Percentiles rank a stretch among this genome's conserved stretches.
These are phyloP conservation scores for Cliona cf. orientalis DNA, from an alignment of 37 sponge, comb jelly and placozoan species.

Conservation along the genomic window DNA sequence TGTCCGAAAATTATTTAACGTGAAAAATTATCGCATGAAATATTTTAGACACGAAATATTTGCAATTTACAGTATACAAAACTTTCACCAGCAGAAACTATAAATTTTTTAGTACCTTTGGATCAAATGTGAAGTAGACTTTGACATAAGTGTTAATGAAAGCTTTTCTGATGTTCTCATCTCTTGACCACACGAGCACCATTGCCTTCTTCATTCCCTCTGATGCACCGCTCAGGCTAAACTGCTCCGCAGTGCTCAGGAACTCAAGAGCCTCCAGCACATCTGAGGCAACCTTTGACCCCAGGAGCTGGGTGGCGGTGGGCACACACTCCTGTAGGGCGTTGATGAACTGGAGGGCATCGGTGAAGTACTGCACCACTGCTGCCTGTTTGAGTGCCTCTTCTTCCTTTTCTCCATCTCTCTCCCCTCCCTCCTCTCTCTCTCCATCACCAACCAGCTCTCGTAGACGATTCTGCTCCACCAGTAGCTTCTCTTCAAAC, in stretches of 20 bases:
- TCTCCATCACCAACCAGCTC: not conserved
- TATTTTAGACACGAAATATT: too few relatives aligned
- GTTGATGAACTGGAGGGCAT: conserved; percentile 70
- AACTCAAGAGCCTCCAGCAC: conserved; percentile 88
- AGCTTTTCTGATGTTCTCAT: conserved; percentile 58
- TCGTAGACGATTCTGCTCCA: not conserved
- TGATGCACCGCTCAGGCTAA: conserved; percentile 55
- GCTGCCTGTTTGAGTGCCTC: conserved; percentile 52
- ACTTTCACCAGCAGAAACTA: too few relatives aligned
- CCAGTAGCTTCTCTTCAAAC: not conserved
- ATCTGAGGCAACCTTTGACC: conserved; percentile 86
- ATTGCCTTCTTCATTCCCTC: conserved; percentile 75
- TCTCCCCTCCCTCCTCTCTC: not conserved
- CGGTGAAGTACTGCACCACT: conserved; percentile 57
- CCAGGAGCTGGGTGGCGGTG: conserved; percentile 73
- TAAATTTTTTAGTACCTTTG: not conserved
- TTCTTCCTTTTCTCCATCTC: not conserved
- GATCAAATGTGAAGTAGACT: conserved; percentile 86
- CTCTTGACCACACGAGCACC: conserved; percentile 82
- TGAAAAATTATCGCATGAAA: too few relatives aligned
- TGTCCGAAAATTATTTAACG: too few relatives aligned
- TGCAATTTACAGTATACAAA: too few relatives aligned
- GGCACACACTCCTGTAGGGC: conserved; percentile 65
- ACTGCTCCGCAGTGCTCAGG: conserved; percentile 62
- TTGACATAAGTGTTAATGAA: conserved; percentile 65